Evolutionary conservation across 1,140 invertebrate species (phyloP).

Genomic region (Drosophila suzukii): DNA sequence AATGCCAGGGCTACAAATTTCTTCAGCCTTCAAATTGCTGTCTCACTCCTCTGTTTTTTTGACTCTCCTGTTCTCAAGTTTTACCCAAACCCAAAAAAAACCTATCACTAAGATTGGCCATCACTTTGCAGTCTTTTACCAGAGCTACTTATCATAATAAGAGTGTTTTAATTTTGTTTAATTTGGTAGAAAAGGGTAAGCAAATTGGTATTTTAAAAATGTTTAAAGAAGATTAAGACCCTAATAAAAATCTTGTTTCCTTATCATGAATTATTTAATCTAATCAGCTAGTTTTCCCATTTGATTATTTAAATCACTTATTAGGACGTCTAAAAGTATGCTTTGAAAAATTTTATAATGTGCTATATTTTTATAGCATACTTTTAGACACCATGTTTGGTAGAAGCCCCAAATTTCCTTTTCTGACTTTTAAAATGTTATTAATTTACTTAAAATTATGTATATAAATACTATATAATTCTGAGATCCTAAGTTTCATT

Average conservation of each 20-base stretch:
- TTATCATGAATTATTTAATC: no score
- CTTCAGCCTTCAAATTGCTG: constrained; percentile 31
- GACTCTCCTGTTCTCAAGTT: constrained; percentile 16
- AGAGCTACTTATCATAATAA: neutral
- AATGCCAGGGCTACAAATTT: constrained; percentile 40
- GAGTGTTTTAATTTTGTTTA: no score
- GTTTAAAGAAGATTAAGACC: no score
- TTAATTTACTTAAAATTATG: neutral
- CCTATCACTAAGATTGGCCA: constrained; percentile 26
- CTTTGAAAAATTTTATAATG: no score
- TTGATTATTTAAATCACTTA: no score
- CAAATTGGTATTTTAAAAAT: neutral
- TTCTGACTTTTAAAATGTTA: no score
- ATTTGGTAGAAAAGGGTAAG: neutral
- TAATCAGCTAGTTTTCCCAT: no score
- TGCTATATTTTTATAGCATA: neutral
- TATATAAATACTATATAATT: no score
- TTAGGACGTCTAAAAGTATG: no score
- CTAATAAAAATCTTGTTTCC: no score
- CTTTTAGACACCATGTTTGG: neutral
- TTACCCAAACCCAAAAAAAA: constrained; percentile 8
- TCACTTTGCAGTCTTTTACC: constrained; percentile 1
- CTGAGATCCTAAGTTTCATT: neutral
- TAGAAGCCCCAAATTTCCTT: no score
- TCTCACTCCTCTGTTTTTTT: constrained; percentile 10